These are phyloP conservation scores for Cylas formicarius DNA, from an alignment of 1,140 invertebrate genomes.

Conservation along the genomic window DNA sequence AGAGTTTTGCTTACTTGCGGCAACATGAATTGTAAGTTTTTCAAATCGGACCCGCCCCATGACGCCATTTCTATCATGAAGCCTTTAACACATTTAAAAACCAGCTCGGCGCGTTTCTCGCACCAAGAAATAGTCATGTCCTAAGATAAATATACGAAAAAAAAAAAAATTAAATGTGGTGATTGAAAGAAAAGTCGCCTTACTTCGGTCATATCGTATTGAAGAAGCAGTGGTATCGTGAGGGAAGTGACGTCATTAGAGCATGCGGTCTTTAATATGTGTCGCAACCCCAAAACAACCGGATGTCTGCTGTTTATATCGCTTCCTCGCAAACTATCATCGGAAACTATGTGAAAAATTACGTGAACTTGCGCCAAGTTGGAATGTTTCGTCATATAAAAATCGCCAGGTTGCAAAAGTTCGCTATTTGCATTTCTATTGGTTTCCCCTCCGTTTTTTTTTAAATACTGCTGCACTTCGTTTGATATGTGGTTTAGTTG, in stretches of 20 bases:
- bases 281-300: slow-evolving; percentile 88
- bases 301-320: slow-evolving; percentile 95
- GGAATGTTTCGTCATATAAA: slow-evolving; percentile 91
- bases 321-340: slow-evolving; percentile 61
- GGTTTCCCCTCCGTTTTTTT: slow-evolving; percentile 26
- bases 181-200: slow-evolving; percentile 9
- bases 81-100: slow-evolving; percentile 98
- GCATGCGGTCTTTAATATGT: slow-evolving; percentile 91
- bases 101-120: slow-evolving; percentile 86
- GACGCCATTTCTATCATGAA: slow-evolving; percentile 98
- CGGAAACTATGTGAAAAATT: slow-evolving; percentile 88
- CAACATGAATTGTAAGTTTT: slow-evolving; percentile 78
- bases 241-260: slow-evolving; percentile 88
- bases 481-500: slow-evolving; percentile 68
- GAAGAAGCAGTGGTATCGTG: slow-evolving; percentile 85
- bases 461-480: slow-evolving; percentile 30
- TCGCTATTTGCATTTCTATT: slow-evolving; percentile 40
- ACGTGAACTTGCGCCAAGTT: slow-evolving; percentile 92
- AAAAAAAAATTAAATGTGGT: slow-evolving; percentile 3
- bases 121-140: slow-evolving; percentile 97
- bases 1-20: slow-evolving; percentile 52
- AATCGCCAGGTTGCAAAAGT: slow-evolving; percentile 76
- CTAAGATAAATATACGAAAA: slow-evolving; percentile 44
- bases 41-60: slow-evolving; percentile 83
- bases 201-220: slow-evolving; percentile 92